A percentile compares a stretch with the other conserved stretches of the same genome.
phyloP scores from a whole-genome alignment of 2,888 invertebrate species.

The Cotesia congregata region DNA sequence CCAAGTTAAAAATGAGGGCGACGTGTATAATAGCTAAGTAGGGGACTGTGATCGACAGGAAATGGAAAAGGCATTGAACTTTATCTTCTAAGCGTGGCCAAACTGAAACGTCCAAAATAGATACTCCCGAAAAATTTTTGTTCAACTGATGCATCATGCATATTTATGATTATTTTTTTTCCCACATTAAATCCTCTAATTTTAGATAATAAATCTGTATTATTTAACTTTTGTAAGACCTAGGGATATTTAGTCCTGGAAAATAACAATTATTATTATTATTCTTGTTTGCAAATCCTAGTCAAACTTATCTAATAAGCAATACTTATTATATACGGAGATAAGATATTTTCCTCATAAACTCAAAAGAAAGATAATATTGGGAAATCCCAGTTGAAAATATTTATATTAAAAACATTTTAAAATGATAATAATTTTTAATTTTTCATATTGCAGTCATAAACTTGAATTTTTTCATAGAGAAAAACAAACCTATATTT shows the following conservation, averaged over 20 bases:
- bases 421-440: too few species aligned
- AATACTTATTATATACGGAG: too few species aligned
- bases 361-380: too few species aligned
- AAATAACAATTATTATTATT: background rate
- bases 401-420: too few species aligned
- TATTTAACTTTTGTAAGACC: background rate
- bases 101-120: background rate
- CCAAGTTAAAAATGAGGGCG: background rate
- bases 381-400: too few species aligned
- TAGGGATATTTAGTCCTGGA: background rate
- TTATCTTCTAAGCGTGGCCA: background rate
- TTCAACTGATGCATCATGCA: background rate
- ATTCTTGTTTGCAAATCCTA: too few species aligned
- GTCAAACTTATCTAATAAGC: too few species aligned
- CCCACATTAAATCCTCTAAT: background rate
- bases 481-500: too few species aligned
- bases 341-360: too few species aligned
- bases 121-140: background rate
- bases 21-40: background rate
- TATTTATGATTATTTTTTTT: background rate
- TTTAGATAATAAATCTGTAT: background rate
- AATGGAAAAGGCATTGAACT: constrained; percentile 40
- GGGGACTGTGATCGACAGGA: constrained; percentile 23
- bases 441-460: too few species aligned
- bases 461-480: too few species aligned